Evolutionary conservation across 2,113 vertebrate species (phyloP), one percentile per base, ranked within the genome.

Genomic region (Mola mola): DNA sequence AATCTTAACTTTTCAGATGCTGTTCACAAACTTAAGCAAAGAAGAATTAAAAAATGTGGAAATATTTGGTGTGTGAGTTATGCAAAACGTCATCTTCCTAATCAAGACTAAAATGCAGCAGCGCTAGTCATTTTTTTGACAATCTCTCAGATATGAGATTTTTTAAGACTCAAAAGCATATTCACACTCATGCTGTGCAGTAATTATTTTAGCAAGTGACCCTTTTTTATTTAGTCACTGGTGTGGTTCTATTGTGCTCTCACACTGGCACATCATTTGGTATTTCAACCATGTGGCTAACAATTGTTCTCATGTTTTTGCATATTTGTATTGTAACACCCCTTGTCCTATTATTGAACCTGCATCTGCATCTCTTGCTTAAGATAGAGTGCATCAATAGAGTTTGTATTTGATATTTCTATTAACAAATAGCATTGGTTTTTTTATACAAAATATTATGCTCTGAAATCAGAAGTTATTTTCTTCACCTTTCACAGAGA

Each of bases 401-500:
- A n/a, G n/a, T n/a, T n/a, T n/a, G n/a, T n/a, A n/a, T n/a, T n/a
- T n/a, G n/a, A n/a, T n/a, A n/a, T n/a, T n/a, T n/a, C n/a, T n/a
- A n/a, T n/a, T n/a, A n/a, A n/a, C n/a, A n/a, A n/a, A n/a, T n/a
- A n/a, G n/a, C n/a, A n/a, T n/a, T n/a, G n/a, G n/a, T n/a, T n/a
- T n/a, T n/a, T n/a, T n/a, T n/a, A n/a, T n/a, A n/a, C n/a, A n/a
- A n/a, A n/a, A n/a, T n/a, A n/a, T n/a, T n/a, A n/a, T n/a, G n/a
- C n/a, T n/a, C n/a, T n/a, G n/a, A n/a, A n/a, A n/a, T n/a, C n/a
- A n/a, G n/a, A n/a, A n/a, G n/a, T n/a, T n/a, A n/a, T n/a, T 41
- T 15, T 62, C 7, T 56, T 60, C 38, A 3, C 17, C 8, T 52
- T 61, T 51, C 25, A 51, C 87, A 98, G 94, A 92, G 93, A 51